These are phyloP conservation scores for Loripinus fragilis DNA, from an alignment of 2,888 invertebrate species.

Conservation along the genomic window DNA sequence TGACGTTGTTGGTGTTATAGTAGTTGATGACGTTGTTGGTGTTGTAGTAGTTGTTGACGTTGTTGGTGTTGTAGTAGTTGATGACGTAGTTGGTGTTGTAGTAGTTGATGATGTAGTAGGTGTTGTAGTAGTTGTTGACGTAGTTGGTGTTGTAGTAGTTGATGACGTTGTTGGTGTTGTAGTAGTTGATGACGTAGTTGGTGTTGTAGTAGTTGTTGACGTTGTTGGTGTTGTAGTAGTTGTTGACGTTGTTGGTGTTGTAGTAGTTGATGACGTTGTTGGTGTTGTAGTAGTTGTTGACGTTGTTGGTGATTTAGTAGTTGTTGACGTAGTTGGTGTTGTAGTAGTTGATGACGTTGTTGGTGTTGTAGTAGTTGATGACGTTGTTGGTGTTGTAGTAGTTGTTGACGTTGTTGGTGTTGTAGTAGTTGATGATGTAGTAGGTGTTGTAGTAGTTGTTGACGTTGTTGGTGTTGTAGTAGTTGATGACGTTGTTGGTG, in stretches of 20 bases:
- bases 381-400: constrained; percentile 15
- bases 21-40: background rate
- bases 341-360: too few relatives aligned
- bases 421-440: background rate
- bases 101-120: too few relatives aligned
- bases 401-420: background rate
- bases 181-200: background rate
- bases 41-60: too few relatives aligned
- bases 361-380: background rate
- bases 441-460: too few relatives aligned
- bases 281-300: background rate
- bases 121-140: too few relatives aligned
- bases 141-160: background rate
- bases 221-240: background rate
- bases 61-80: too few relatives aligned
- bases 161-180: constrained; percentile 4
- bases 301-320: too few relatives aligned
- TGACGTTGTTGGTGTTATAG: background rate
- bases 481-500: background rate
- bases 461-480: too few relatives aligned
- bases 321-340: too few relatives aligned
- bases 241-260: background rate
- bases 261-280: constrained; percentile 1
- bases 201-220: background rate
- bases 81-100: too few relatives aligned